Conservation (phyloP, 2,113 vertebrate genomes). For the Noctilio leporinus region DNA sequence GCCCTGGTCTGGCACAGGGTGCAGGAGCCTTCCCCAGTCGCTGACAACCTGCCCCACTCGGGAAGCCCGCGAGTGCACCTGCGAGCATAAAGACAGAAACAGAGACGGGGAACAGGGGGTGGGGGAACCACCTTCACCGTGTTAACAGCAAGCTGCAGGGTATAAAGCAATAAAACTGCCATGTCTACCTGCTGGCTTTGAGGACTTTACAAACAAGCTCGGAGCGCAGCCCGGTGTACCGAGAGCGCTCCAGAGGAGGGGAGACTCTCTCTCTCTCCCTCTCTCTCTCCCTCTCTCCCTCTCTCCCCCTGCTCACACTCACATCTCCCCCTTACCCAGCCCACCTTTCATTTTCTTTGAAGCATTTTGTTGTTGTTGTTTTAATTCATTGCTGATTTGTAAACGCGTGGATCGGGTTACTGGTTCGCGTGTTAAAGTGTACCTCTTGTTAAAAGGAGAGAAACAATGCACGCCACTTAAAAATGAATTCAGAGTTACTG, state of each 20-base stretch:
- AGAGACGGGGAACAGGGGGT: neutral
- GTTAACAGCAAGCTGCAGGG: conserved; percentile 77
- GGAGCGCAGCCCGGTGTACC: neutral
- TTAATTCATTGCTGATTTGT: conserved; percentile 81
- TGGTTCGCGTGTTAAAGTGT: conserved; percentile 83
- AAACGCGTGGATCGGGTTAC: conserved; percentile 88
- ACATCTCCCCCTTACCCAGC: conserved; percentile 20
- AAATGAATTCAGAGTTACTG: conserved; percentile 85
- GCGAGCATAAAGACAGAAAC: conserved; percentile 31
- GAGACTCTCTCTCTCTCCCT: neutral
- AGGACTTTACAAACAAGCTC: conserved; percentile 43
- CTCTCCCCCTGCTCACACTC: too few relatives aligned
- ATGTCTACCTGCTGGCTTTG: conserved; percentile 70
- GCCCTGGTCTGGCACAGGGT: neutral
- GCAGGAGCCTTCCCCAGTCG: neutral
- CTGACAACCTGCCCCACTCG: conserved; percentile 33
- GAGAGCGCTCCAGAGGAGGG: neutral
- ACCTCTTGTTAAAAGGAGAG: conserved; percentile 77
- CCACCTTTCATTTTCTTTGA: conserved; percentile 62
- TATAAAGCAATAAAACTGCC: conserved; percentile 78
- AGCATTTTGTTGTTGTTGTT: conserved; percentile 68
- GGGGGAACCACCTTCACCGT: conserved; percentile 39
- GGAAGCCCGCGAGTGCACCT: conserved; percentile 70
- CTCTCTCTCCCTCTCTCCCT: too few relatives aligned
- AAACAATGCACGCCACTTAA: conserved; percentile 74